Base-by-base conservation (phyloP, 2,113 vertebrate species). In the Blennius ocellaris region DNA sequence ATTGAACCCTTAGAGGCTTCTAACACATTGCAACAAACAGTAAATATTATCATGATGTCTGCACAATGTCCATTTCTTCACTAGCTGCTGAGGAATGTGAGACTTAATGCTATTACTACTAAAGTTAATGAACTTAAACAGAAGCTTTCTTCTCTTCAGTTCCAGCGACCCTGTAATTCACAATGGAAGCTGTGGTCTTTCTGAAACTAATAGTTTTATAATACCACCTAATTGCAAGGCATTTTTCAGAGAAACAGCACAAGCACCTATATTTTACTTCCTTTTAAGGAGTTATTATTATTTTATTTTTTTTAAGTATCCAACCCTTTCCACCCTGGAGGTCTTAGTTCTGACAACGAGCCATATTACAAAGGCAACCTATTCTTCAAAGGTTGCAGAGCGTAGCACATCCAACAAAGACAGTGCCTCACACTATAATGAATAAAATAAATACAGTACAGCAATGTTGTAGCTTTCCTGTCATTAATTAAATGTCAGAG, bases 1-100 rank as follows among this genome's bases (percentile, higher is more conserved):
- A 44, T 16, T 15, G 9, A 40, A 44, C 37, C 1, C 8, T 38
- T 11, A 11, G 44, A 38, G 65, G 45, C 7, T 55, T 55, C 45
- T 55, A 43, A 39, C 36, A 17, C 47, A 16, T 16, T 37, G 17
- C 44, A 40, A 58, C 11, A 37, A 58, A 12, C 3, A 2, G 58
- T 43, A 11, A 52, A 45, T 36, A 36, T 52, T 11, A 59, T 41
- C 15, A 12, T 30, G 53, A 8, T 14, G 36, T 47, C 36, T 48
- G 43, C 1, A 58, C 5, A 65, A 59, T 8, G 30, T 66, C 16
- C 38, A 65, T n/a, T 65, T 64, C 50, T 49, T 8, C 44, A 58
- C 21, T 15, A 38, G 39, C 7, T 43, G 47, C 15, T 12, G 54
- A 44, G 12, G 44, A 51, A 15, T 17, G 15, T n/a, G 16, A 21